Base-by-base conservation (phyloP, 1,140 invertebrate species). In the Psix sp. region DNA sequence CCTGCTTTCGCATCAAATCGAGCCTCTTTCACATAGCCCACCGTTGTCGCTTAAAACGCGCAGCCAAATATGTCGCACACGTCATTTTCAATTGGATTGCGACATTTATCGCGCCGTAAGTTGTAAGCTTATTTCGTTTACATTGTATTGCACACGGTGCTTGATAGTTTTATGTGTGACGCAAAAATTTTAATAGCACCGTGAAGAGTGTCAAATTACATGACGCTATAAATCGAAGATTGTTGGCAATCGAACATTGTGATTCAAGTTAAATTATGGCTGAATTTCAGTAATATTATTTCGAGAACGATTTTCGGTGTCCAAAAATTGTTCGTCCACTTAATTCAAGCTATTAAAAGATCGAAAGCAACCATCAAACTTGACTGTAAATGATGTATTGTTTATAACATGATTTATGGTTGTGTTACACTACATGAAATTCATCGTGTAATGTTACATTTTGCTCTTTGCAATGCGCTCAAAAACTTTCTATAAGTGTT, bases 31-130 rank as follows among this genome's bases (percentile, higher is more conserved):
- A 46, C 68, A 72, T 72, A 59, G 45, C 51, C 59, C 43, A 5
- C 40, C 17, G 68, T 71, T 72, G 59, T 72, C 52, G 45, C 65
- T 72, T 52, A 15, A 72, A 51, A 45, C 38, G 68, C 59, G 59
- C 59, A 46, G 31, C 31, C 68, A 65, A 65, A 72, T 72, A 72
- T 71, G 67, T 71, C 57, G 57, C 56, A 26, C 29, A 57, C 49
- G 49, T 62, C 49, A 56, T 71, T 71, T 71, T 71, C 67, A 71
- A 54, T 56, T 38, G 56, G 63, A 71, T 71, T 71, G 67, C 63
- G 57, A 71, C 67, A 62, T 71, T 71, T 71, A 63, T 71, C 48
- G 67, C 24, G 49, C 36, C 49, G 40, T 71, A 62, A 71, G 57
- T 62, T 71, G 67, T 43, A 36, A 21, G 46, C 46, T 42, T 35